Evolutionary conservation across 2,113 vertebrate genomes (phyloP), one percentile per base, ranked within the genome.

Genomic region (Myiagra hebetior): DNA sequence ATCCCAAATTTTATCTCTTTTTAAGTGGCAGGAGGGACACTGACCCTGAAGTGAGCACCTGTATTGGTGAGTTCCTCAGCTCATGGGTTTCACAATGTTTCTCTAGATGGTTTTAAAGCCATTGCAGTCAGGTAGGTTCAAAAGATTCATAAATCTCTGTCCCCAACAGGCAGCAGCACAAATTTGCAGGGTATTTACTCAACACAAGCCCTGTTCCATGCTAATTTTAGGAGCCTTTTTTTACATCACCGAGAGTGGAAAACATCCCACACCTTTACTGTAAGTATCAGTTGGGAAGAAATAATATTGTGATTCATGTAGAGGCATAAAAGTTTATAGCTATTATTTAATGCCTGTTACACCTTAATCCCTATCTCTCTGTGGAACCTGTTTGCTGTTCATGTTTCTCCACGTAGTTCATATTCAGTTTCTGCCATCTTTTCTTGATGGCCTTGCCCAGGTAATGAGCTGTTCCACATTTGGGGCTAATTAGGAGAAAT

Each of bases 401-500:
- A 4, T 87, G 53, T 69, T 81, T 59, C 87, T 47, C 3, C 64
- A 75, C 6, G 4, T 53, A 20, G 65, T 73, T 85, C 47, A 11
- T 39, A 28, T 77, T 63, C 53, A 14, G 2, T 59, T 76, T 85
- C 80, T 92, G 92, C 79, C 90, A 85, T 63, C 65, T 65, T 72
- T 81, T 37, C 79, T 56, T 82, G 17, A 5, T 41, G 80, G 80
- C 80, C 55, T 69, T 52, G 39, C 85, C 77, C 92, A 93, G 87
- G 74, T 96, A 96, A 95, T 85, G 92, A 95, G 93, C 77, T 80
- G 27, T 9, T 89, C 67, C 67, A 83, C 80, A 67, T 94, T 96
- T 94, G 92, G 77, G 85, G 89, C 46, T 94, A 76, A 94, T 96
- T 91, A 92, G 74, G 91, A 75, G 88, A 39, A 83, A 89, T 93